Conservation (phyloP, 2,797 vertebrate species). For the Lithobates sylvaticus region DNA sequence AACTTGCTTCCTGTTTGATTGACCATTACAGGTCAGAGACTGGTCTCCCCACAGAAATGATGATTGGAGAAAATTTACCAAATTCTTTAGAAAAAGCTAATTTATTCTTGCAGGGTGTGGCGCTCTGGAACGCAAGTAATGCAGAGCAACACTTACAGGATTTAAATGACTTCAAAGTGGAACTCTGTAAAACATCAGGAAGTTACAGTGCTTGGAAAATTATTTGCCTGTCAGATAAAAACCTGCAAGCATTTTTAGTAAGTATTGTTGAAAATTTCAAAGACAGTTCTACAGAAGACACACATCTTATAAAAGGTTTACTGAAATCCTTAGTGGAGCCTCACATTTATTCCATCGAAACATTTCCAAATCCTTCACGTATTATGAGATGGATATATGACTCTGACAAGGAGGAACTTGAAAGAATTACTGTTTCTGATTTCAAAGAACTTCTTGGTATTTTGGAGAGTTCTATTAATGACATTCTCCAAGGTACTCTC, state of each 20-base stretch:
- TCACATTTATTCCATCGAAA: constrained; percentile 1
- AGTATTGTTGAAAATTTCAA: constrained; percentile 44
- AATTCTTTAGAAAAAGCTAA: constrained; percentile 54
- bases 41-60: fast-evolving
- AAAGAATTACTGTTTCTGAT: background rate
- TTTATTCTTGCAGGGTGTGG: constrained; percentile 59
- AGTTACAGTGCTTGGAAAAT: constrained; percentile 64
- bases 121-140: constrained; percentile 54
- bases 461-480: background rate
- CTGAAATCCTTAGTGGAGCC: background rate
- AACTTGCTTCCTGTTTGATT: constrained; percentile 36
- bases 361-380: background rate
- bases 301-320: constrained; percentile 18
- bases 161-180: constrained; percentile 63
- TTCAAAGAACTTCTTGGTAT: background rate
- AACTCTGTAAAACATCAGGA: constrained; percentile 52
- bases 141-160: constrained; percentile 57
- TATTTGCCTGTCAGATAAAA: constrained; percentile 63
- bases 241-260: constrained; percentile 68
- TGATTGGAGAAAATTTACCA: constrained; percentile 58
- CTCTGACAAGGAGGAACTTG: background rate
- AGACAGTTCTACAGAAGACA: constrained; percentile 13
- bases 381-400: constrained; percentile 29
- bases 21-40: background rate
- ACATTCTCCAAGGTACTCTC: background rate